Percentiles rank a stretch among this genome's conserved stretches.
Conservation (phyloP, 2,888 invertebrate species). For the Eupithecia dodoneata region DNA sequence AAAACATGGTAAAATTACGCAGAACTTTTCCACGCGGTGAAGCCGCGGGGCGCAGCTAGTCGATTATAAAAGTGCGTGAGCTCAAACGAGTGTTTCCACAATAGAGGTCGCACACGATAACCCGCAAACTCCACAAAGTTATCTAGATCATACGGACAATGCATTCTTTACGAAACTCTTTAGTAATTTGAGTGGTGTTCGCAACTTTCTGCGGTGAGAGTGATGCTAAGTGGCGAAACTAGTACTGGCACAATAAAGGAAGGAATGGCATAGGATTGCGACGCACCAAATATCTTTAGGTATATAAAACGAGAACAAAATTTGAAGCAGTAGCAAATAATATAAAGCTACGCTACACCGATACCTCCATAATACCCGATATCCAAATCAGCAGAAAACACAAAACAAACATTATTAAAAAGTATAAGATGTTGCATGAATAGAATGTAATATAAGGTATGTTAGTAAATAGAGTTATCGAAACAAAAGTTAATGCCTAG, state of each 20-base stretch:
- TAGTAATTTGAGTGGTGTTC: constrained; percentile 72
- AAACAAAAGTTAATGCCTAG: constrained; percentile 6
- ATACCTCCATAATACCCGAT: neutral
- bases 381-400: neutral
- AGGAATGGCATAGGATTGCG: neutral
- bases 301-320: neutral
- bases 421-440: neutral
- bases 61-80: constrained; percentile 33
- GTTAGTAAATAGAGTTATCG: neutral
- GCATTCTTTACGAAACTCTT: constrained; percentile 75
- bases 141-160: constrained; percentile 81
- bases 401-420: neutral
- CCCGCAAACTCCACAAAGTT: constrained; percentile 63
- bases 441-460: neutral
- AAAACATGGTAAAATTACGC: no score
- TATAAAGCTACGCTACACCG: neutral
- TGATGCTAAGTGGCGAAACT: constrained; percentile 78
- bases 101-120: constrained; percentile 60
- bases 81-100: constrained; percentile 45
- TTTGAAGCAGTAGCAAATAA: neutral
- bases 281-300: neutral
- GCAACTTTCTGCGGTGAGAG: constrained; percentile 76
- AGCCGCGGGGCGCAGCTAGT: constrained; percentile 7
- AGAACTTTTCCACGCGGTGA: no score
- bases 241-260: constrained; percentile 60